Base-by-base conservation (phyloP, 2,888 invertebrate genomes). In the Branchipolynoe longqiensis region DNA sequence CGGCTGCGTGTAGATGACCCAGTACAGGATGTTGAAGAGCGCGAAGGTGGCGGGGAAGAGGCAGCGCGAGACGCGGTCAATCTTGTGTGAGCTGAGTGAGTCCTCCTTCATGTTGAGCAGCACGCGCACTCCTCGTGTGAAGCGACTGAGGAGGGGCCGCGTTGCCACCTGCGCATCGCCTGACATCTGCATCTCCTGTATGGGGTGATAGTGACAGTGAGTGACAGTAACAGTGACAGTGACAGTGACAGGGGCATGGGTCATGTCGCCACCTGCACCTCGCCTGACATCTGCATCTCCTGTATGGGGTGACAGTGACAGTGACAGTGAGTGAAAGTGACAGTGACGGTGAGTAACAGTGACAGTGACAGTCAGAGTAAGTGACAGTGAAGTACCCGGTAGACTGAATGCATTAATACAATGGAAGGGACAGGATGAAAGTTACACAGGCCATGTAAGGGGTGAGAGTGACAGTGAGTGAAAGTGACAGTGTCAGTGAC, bases 11-110 rank as follows among this genome's bases (percentile, higher is more conserved):
- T 62, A 84, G 3, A 58, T 33, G 40, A 84, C 59, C 84, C 84
- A 84, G 78, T 84, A 84, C n/a, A 84, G 33, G 58, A 84, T 28
- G 78, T 84, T 84, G 31, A 84, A 84, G 31, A 74, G 36, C 6
- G 73, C 74, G 33, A 84, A 84, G 28, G 62, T 48, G 25, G 74
- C 56, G 4, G 84, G 84, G 48, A 84, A 84, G 36, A 78, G 48
- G 18, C 69, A 73, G 22, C 84, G 38, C 59, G 84, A 48, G 0
- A 84, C 41, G 18, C 58, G 28, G 78, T 84, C 84, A 38, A 84
- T 54, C 33, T 48, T 73, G 31, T 84, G 73, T 4, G 84, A 74
- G 48, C 73, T 74, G 28, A 73, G 36, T 3, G 69, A 48, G 40
- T 73, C 84, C 8, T 84, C 62, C n/a, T 69, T 38, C 64, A 84